Base-by-base conservation (phyloP, 64 coral and sea anemone species). In the Montipora cactus region DNA sequence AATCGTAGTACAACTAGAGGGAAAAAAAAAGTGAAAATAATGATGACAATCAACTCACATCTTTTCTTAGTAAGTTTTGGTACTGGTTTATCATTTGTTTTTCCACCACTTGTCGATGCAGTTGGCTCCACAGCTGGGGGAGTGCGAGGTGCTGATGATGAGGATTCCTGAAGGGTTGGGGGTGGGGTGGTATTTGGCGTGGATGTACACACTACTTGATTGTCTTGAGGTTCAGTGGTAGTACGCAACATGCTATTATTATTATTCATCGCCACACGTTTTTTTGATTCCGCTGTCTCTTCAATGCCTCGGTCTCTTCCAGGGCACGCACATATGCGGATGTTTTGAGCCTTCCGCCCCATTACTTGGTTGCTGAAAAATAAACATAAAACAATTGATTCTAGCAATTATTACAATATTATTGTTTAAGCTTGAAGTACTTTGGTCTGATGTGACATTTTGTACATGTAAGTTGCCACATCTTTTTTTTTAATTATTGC, bases 241-340 rank as follows among this genome's bases (percentile, higher is more conserved):
- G 87, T 37, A 7, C 76, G 74, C 5, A 71, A 20, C 11, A 20
- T 8, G 16, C 25, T 8, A 10, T 74, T 78, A 16, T 5, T 22
- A 47, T 69, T 53, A 11, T 2, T 87, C 14, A 28, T 37, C 37
- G 37, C 37, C 37, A 37, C 46, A 8, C 22, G 76, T 73, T 68
- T 88, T n/a, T 95, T 98, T 22, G 53, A 49, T 20, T 98, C 96
- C 1, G 74, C 21, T 37, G 4, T 89, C 47, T 98, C 96, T 45
- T 98, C 92, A 81, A 73, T 95, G 8, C 50, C 59, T 64, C 93
- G 87, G 49, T 98, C 96, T n/a, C 96, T 90, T 1, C 96, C 96
- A 25, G 96, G 96, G 51, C 96, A 98, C 11, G 96, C 96, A 53
- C 96, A 98, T 7, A 98, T 92, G 23, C 96, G 87, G 3, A 91